Conservation (phyloP, 2,113 vertebrate genomes). For the Trogon melanurus region DNA sequence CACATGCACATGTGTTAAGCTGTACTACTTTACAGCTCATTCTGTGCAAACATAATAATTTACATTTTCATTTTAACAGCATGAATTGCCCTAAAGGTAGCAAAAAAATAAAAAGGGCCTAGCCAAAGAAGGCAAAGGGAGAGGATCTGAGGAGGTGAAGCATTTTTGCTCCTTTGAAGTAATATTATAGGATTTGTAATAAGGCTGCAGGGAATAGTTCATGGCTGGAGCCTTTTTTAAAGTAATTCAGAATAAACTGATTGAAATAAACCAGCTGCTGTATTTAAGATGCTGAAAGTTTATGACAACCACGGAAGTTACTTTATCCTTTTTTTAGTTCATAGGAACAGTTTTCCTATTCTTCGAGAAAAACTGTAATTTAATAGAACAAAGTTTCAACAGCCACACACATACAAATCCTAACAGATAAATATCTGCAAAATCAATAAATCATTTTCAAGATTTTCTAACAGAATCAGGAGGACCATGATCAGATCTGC, state of each 20-base stretch:
- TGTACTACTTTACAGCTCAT: slow-evolving; percentile 82
- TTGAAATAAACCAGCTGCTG: slow-evolving; percentile 78
- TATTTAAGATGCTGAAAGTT: slow-evolving; percentile 69
- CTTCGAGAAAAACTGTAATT: background rate
- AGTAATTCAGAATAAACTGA: slow-evolving; percentile 76
- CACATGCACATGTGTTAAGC: slow-evolving; percentile 82
- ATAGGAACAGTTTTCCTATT: background rate
- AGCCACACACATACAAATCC: background rate
- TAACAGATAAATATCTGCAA: background rate
- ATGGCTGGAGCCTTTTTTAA: slow-evolving; percentile 69
- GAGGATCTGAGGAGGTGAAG: slow-evolving; percentile 76
- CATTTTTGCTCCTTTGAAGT: slow-evolving; percentile 81
- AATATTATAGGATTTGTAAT: slow-evolving; percentile 79
- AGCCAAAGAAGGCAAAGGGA: slow-evolving; percentile 68
- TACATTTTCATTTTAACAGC: slow-evolving; percentile 80
- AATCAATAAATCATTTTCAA: background rate
- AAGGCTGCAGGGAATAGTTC: slow-evolving; percentile 77
- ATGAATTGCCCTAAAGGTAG: slow-evolving; percentile 75
- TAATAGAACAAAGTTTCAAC: slow-evolving; percentile 30
- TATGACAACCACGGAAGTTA: slow-evolving; percentile 57
- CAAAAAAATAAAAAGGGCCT: slow-evolving; percentile 68
- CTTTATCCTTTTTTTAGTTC: slow-evolving; percentile 39
- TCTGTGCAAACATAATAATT: slow-evolving; percentile 80
- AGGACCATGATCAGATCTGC: background rate
- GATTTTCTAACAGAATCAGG: background rate